These are phyloP conservation scores for Sardinella longiceps DNA, from an alignment of 2,797 vertebrate species.

Conservation along the genomic window DNA sequence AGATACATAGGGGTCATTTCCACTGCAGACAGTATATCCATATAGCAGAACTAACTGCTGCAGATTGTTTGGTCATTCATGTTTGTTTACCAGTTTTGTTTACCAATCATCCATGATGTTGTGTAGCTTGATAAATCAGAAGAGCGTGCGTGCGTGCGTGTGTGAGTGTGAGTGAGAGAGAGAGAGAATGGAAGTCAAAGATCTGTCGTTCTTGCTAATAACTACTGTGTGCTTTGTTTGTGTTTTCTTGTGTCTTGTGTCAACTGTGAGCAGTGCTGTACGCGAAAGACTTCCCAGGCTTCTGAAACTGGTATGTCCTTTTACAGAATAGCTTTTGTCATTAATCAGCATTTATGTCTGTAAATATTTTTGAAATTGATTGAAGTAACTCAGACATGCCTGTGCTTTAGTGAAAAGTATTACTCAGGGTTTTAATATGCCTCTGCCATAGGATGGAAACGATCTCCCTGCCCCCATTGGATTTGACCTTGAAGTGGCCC, in stretches of 20 bases:
- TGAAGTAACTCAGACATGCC: not conserved
- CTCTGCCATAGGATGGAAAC: conserved; percentile 78
- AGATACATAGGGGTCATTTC: not conserved
- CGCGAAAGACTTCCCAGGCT: conserved; percentile 65
- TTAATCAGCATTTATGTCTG: not conserved
- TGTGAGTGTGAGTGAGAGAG: not conserved
- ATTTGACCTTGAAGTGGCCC: conserved; percentile 85
- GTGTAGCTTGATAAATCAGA: conserved; percentile 6
- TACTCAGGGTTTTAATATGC: not conserved
- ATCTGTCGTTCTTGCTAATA: not conserved
- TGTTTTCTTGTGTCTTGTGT: conserved; percentile 54
- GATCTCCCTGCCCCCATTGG: conserved; percentile 88
- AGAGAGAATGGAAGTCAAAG: not conserved
- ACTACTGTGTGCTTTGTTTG: conserved; percentile 38
- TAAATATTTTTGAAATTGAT: not conserved
- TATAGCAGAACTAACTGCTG: not conserved
- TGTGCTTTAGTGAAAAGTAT: not conserved
- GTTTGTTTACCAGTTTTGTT: not conserved
- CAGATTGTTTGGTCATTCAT: not conserved
- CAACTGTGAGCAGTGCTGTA: conserved; percentile 74
- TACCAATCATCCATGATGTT: not conserved
- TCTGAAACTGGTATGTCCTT: conserved; percentile 55
- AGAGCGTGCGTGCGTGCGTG: conserved; percentile 24
- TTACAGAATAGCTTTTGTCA: not conserved
- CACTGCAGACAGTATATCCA: not conserved